Percentiles rank a stretch among this genome's conserved stretches.
These are phyloP conservation scores for Eptesicus fuscus DNA, from an alignment of 2,113 vertebrate genomes.

Conservation along the genomic window DNA sequence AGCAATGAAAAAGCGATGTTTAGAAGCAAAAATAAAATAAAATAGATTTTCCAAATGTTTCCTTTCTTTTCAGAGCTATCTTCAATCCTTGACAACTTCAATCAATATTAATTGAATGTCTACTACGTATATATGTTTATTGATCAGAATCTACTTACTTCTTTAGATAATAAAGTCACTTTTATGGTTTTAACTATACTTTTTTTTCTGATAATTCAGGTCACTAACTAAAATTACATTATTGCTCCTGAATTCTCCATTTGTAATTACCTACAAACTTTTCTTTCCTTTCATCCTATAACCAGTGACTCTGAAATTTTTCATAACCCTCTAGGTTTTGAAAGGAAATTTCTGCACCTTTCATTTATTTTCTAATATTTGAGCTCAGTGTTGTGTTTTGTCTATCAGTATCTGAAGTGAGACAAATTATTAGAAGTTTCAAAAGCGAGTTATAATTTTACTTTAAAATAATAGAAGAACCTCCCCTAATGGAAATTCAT, in stretches of 20 bases:
- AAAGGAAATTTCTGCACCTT: neutral
- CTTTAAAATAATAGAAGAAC: neutral
- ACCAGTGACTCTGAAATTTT: neutral
- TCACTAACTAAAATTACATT: neutral
- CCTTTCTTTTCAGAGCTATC: neutral
- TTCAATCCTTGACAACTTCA: neutral
- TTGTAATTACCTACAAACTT: neutral
- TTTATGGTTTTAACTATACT: neutral
- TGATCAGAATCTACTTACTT: neutral
- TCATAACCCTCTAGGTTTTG: neutral
- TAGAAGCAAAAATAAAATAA: neutral
- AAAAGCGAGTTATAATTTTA: neutral
- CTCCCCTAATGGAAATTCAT: neutral
- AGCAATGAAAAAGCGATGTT: neutral
- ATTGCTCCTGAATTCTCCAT: neutral
- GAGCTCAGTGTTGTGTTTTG: neutral
- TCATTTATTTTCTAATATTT: neutral
- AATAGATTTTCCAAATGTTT: neutral
- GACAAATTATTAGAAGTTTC: neutral
- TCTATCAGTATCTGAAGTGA: neutral
- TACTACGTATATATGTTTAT: neutral
- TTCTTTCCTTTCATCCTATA: neutral
- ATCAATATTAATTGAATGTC: neutral
- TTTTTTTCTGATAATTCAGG: neutral
- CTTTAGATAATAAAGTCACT: neutral